Evolutionary conservation across 2,797 vertebrate genomes (phyloP).

Genomic region (Sebastes vulpes): DNA sequence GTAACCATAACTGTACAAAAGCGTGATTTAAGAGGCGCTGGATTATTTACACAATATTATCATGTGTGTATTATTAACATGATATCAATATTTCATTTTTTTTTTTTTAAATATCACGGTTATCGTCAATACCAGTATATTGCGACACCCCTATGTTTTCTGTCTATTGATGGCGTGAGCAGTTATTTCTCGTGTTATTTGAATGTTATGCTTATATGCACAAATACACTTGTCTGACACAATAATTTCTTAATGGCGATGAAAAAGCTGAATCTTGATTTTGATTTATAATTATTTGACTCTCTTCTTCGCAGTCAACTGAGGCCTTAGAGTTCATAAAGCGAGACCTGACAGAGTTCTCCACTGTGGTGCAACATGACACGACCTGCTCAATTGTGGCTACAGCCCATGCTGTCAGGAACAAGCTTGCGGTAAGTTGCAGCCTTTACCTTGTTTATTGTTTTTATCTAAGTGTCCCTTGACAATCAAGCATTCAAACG

Average conservation of each 20-base stretch:
- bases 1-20: no score
- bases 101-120: no score
- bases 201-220: background rate
- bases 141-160: background rate
- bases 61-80: no score
- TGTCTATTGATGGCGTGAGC: background rate
- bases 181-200: background rate
- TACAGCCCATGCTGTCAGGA: conserved; percentile 95
- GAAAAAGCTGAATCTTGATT: background rate
- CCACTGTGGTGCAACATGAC: conserved; percentile 97
- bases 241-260: background rate
- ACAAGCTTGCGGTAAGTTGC: conserved; percentile 90
- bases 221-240: background rate
- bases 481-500: background rate
- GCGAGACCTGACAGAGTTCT: conserved; percentile 95
- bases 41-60: no score
- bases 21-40: no score
- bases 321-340: conserved; percentile 98
- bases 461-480: background rate
- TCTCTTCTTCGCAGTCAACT: conserved; percentile 86
- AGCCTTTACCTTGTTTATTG: background rate
- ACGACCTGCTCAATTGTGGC: conserved; percentile 96
- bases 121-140: no score
- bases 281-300: background rate
- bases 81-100: no score